Conservation (phyloP, 2,113 vertebrate genomes). For the Balaenoptera acutorostrata region DNA sequence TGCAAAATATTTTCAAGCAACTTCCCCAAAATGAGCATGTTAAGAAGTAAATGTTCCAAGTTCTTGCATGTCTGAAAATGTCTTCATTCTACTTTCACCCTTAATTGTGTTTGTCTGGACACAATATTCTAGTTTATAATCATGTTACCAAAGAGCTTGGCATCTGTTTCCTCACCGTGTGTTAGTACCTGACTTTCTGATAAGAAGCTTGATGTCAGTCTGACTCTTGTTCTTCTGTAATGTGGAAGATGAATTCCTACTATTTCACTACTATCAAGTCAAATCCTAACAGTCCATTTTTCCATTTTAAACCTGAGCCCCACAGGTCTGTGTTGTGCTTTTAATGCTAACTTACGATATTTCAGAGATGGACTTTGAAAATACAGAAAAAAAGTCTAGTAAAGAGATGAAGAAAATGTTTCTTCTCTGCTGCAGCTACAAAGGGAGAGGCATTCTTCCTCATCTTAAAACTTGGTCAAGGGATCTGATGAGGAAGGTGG, state of each 20-base stretch:
- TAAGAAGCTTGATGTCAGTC: neutral
- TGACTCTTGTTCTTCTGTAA: neutral
- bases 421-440: neutral
- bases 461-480: neutral
- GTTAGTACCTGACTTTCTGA: neutral
- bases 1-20: conserved; percentile 4
- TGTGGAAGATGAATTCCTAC: neutral
- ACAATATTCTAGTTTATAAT: neutral
- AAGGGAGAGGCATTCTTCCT: neutral
- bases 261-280: neutral
- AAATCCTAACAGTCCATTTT: conserved; percentile 25
- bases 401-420: neutral
- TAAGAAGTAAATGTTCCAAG: neutral
- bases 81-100: neutral
- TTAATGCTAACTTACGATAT: neutral
- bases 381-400: neutral
- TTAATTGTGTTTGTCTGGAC: neutral
- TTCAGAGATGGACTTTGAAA: conserved; percentile 22
- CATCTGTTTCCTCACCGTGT: neutral
- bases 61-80: neutral
- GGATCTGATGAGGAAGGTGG: neutral
- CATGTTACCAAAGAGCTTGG: neutral
- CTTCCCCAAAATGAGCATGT: neutral
- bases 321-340: neutral
- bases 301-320: conserved; percentile 1